Percentiles rank a stretch among this genome's conserved stretches.
Evolutionary conservation across 1,140 invertebrate genomes (phyloP).

Genomic region (Platyura marginata): DNA sequence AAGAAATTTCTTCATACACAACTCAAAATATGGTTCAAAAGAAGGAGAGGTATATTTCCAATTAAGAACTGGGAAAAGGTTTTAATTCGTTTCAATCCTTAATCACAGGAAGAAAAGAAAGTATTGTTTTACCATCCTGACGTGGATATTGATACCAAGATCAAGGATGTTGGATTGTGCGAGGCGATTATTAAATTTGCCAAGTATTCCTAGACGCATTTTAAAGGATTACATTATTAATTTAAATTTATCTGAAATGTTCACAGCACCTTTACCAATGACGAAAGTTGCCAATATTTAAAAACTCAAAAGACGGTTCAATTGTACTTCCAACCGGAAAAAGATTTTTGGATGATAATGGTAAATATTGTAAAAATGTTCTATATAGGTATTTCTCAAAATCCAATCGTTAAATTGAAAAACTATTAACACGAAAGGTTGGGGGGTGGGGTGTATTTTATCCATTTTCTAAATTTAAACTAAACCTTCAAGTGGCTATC

Average conservation of each 20-base stretch:
- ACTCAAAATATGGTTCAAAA: too few relatives aligned
- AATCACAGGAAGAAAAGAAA: constrained; percentile 86
- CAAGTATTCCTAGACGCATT: constrained; percentile 48
- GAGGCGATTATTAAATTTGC: constrained; percentile 87
- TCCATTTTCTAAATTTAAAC: too few relatives aligned
- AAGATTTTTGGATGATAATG: constrained; percentile 79
- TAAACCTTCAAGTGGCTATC: too few relatives aligned
- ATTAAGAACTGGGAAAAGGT: too few relatives aligned
- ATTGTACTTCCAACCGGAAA: constrained; percentile 71
- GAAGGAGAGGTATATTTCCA: too few relatives aligned
- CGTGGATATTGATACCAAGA: constrained; percentile 59
- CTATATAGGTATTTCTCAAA: too few relatives aligned
- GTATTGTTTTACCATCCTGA: constrained; percentile 76
- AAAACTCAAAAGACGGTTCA: constrained; percentile 80
- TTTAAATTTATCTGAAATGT: too few relatives aligned
- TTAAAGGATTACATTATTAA: constrained; percentile 5
- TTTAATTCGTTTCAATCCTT: too few relatives aligned
- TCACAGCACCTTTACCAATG: constrained; percentile 68
- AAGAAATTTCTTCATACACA: too few relatives aligned
- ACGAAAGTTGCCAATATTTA: constrained; percentile 58
- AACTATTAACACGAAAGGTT: too few relatives aligned
- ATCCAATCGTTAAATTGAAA: too few relatives aligned
- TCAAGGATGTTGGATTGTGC: constrained; percentile 76
- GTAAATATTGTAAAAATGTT: constrained; percentile 42
- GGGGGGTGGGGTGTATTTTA: too few relatives aligned